Conservation (phyloP, 2,888 invertebrate genomes). For the Hydrotaea diabolus region DNA sequence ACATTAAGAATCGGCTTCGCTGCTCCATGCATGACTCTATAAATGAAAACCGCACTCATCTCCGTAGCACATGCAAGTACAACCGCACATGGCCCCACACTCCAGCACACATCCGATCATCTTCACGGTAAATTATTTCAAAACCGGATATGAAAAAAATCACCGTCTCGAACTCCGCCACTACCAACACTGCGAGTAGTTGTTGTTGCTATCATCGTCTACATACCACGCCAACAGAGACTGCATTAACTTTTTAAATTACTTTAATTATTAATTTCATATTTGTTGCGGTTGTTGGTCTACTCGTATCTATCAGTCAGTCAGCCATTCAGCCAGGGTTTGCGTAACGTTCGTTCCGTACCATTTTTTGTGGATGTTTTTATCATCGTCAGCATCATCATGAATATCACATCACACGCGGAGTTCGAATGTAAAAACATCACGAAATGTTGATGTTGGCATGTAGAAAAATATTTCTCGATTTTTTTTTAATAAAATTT, state of each 20-base stretch:
- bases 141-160: constrained; percentile 30
- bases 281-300: constrained; percentile 33
- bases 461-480: neutral
- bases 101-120: neutral
- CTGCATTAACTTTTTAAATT: constrained; percentile 59
- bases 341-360: constrained; percentile 7
- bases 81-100: too few species aligned
- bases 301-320: neutral
- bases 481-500: constrained; percentile 18
- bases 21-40: too few species aligned
- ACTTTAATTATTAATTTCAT: constrained; percentile 60
- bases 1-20: too few species aligned
- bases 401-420: constrained; percentile 6
- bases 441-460: constrained; percentile 57
- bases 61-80: too few species aligned
- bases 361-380: too few species aligned
- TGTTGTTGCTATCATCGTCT: neutral
- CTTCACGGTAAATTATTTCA: constrained; percentile 16
- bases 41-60: too few species aligned
- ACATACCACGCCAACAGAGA: neutral
- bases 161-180: neutral
- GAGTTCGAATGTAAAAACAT: constrained; percentile 41
- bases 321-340: neutral
- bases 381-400: constrained; percentile 21
- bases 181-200: neutral